Base-by-base conservation (phyloP, 2,888 invertebrate species). In the Apodemia duryi region DNA sequence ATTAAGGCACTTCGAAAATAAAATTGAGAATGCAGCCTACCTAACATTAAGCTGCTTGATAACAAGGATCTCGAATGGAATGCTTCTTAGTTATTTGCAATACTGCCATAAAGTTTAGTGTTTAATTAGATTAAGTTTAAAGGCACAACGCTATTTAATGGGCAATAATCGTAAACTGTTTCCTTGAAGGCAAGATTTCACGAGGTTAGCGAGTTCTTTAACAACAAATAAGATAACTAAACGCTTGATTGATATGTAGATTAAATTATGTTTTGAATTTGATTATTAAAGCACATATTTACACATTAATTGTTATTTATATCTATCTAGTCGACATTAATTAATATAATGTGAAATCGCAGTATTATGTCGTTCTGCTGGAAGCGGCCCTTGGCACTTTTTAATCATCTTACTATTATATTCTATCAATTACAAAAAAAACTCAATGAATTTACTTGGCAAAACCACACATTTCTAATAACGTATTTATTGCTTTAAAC, bases 51-150 rank as follows among this genome's bases (percentile, higher is more conserved):
- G 86, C 86, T 88, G 88, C 85, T 88, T 86, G 85, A 85, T 85
- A 57, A 57, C 11, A 57, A 57, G 57, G 79, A 82, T 82, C 83
- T 83, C 80, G 79, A 81, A 82, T 86, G 81, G 80, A 81, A 72
- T 78, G 84, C 85, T 85, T 82, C 84, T 83, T 84, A 80, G 84
- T 85, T 85, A 86, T 84, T 83, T 83, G 83, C 85, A 81, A 76
- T 80, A 87, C 86, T 86, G 87, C 85, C 87, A 86, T 87, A 82
- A 72, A 76, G 64, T 70, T 66, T 84, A 84, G 77, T 76, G 68
- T 75, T 82, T 81, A 82, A 76, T 75, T 86, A 83, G 79, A 74
- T 67, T 85, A 84, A 83, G 78, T 80, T 65, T 67, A 74, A 74
- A 76, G 72, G 74, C 74, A 75, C 75, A 74, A 74, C 71, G 71